Evolutionary conservation across 35 echinoderm and acorn worm species (phyloP).

Genomic region (Heliocidaris erythrogramma): DNA sequence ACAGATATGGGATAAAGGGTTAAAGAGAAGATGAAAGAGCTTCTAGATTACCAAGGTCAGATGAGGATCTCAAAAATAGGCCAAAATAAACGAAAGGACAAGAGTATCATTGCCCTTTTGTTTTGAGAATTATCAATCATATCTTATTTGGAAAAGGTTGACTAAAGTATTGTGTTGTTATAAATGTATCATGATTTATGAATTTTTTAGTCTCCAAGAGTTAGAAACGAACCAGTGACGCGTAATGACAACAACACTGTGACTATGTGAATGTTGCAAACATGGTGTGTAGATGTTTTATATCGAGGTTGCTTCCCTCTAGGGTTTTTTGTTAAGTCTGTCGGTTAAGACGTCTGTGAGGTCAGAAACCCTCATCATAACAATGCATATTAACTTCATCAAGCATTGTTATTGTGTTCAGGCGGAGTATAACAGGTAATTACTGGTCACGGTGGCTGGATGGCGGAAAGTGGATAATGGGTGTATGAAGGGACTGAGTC

Average conservation of each 20-base stretch:
- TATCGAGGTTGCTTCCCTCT: too few species aligned
- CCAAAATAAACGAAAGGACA: neutral
- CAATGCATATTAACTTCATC: neutral
- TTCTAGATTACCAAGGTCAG: neutral
- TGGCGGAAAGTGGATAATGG: slow-evolving; percentile 24
- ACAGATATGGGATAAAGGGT: neutral
- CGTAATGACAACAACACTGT: too few species aligned
- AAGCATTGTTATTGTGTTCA: neutral
- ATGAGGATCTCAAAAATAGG: neutral
- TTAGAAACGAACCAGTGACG: too few species aligned
- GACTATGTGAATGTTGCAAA: too few species aligned
- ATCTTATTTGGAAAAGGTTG: too few species aligned
- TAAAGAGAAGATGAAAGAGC: neutral
- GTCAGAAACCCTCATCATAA: neutral
- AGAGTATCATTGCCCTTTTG: neutral
- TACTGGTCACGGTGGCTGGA: neutral
- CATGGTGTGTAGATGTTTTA: too few species aligned
- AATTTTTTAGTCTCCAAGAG: too few species aligned
- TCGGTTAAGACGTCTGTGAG: neutral
- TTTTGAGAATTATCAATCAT: neutral
- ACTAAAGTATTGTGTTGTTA: too few species aligned
- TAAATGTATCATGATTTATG: too few species aligned
- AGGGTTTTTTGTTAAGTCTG: too few species aligned
- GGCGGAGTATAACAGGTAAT: neutral
- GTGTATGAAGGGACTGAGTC: slow-evolving; percentile 1